Percentiles rank a stretch among this genome's conserved stretches.
Evolutionary conservation across 1,140 invertebrate genomes (phyloP).

Genomic region (Battus philenor): DNA sequence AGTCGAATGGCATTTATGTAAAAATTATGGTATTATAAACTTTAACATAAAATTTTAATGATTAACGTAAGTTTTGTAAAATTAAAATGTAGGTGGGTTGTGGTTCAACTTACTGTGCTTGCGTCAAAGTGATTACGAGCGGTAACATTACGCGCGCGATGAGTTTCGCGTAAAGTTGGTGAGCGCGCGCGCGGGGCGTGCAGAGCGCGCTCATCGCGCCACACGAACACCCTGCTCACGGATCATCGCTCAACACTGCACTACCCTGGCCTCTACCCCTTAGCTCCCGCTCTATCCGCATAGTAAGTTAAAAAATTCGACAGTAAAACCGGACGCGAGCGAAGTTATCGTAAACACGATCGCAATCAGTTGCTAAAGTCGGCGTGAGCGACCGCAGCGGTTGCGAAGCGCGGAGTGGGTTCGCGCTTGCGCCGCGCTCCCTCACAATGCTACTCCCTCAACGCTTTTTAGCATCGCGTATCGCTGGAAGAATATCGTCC

Average conservation of each 20-base stretch:
- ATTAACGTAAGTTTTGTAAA: no score
- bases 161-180: slow-evolving; percentile 37
- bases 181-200: slow-evolving; percentile 31
- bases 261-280: slow-evolving; percentile 17
- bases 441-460: slow-evolving; percentile 20
- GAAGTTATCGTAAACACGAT: slow-evolving; percentile 28
- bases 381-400: slow-evolving; percentile 51
- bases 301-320: neutral
- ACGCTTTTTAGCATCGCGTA: slow-evolving; percentile 17
- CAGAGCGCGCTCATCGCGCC: slow-evolving; percentile 62
- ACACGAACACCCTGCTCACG: slow-evolving; percentile 30
- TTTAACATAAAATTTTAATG: no score
- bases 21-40: neutral
- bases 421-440: slow-evolving; percentile 62
- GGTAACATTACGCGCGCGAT: slow-evolving; percentile 31
- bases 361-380: slow-evolving; percentile 26
- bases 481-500: slow-evolving; percentile 15
- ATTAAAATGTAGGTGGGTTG: neutral
- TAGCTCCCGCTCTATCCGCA: slow-evolving; percentile 10
- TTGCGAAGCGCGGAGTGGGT: slow-evolving; percentile 51
- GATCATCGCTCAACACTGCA: slow-evolving; percentile 48
- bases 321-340: neutral
- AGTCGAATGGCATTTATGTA: neutral
- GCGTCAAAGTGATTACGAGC: slow-evolving; percentile 35
- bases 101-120: slow-evolving; percentile 61